phyloP scores from a whole-genome alignment of 2,888 invertebrate genomes.

The Limnephilus lunatus region DNA sequence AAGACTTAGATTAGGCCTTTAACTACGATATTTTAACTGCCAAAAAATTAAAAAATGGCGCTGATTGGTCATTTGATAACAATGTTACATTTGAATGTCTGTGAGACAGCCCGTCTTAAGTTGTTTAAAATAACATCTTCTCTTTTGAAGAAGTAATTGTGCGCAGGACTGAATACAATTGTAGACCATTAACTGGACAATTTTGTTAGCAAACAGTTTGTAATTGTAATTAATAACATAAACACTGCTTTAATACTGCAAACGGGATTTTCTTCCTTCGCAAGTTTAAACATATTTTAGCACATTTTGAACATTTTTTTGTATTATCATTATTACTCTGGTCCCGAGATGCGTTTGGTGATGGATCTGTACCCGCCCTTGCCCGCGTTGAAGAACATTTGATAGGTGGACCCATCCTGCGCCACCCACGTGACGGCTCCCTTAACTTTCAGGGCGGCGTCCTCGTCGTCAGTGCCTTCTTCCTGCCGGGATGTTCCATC shows the following conservation, averaged over 20 bases:
- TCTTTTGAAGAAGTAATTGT: too few relatives aligned
- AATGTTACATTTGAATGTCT: too few relatives aligned
- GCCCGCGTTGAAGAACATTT: slow-evolving; percentile 77
- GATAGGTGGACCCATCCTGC: slow-evolving; percentile 74
- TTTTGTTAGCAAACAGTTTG: neutral
- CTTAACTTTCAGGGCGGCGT: slow-evolving; percentile 71
- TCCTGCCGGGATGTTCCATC: slow-evolving; percentile 78
- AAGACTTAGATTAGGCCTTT: too few relatives aligned
- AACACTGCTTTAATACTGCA: neutral
- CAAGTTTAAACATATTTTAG: neutral
- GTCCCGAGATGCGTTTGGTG: slow-evolving; percentile 70
- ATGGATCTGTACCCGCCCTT: slow-evolving; percentile 75
- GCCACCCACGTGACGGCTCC: slow-evolving; percentile 76
- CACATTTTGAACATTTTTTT: neutral
- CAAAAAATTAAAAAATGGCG: too few relatives aligned
- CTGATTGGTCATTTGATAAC: too few relatives aligned
- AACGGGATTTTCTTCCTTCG: neutral
- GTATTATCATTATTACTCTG: neutral
- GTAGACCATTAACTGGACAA: neutral
- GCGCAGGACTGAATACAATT: neutral
- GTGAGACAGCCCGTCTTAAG: too few relatives aligned
- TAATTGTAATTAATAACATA: neutral
- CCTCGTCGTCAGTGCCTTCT: slow-evolving; percentile 72
- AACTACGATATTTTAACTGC: too few relatives aligned
- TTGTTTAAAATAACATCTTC: too few relatives aligned